These are phyloP conservation scores for Trachelus stipa DNA, from an alignment of 2,888 invertebrate genomes.

Conservation along the genomic window DNA sequence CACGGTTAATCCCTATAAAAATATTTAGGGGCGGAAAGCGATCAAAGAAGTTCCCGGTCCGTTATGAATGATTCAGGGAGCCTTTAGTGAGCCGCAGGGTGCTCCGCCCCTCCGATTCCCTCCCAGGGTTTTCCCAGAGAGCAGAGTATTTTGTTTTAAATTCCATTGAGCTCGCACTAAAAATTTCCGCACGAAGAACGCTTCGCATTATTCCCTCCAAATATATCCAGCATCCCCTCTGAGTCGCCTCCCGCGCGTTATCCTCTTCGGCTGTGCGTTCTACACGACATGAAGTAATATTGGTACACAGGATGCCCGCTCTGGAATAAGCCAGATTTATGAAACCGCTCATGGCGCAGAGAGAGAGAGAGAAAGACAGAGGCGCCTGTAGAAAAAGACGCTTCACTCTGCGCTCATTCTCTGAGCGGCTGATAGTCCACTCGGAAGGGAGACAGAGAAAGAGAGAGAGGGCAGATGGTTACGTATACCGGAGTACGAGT, in stretches of 20 bases:
- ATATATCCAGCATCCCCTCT: background rate
- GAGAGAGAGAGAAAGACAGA: background rate
- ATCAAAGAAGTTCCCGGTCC: slow-evolving; percentile 2
- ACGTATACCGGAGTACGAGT: too few relatives aligned
- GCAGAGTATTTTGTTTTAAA: background rate
- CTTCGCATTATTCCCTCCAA: background rate
- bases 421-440: background rate
- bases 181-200: slow-evolving; percentile 1
- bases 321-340: slow-evolving; percentile 5
- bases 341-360: background rate
- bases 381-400: background rate
- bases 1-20: slow-evolving; percentile 2
- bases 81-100: background rate
- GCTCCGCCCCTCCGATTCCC: background rate
- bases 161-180: background rate
- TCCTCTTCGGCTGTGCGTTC: background rate
- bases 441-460: background rate
- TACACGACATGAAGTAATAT: background rate
- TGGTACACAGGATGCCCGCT: background rate
- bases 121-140: background rate
- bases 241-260: background rate
- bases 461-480: background rate
- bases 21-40: slow-evolving; percentile 2
- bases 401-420: background rate
- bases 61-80: slow-evolving; percentile 7